Evolutionary conservation across 2,888 invertebrate genomes (phyloP).

Genomic region (Notodonta ziczac): DNA sequence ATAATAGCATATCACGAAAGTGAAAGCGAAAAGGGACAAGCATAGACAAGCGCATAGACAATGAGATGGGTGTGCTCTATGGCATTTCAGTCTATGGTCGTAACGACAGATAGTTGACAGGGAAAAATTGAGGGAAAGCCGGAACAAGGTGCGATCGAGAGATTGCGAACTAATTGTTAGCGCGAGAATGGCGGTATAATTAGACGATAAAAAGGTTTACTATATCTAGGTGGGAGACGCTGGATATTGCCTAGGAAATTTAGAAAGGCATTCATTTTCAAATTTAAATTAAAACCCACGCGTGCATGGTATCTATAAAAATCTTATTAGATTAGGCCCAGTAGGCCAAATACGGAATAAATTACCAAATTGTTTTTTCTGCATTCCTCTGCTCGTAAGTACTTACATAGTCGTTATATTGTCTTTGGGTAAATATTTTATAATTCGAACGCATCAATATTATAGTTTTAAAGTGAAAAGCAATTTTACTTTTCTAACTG

Average conservation of each 20-base stretch:
- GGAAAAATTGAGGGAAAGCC: constrained; percentile 42
- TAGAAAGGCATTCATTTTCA: not conserved
- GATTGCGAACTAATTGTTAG: constrained; percentile 4
- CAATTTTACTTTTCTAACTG: constrained; percentile 32
- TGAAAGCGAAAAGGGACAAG: constrained; percentile 42
- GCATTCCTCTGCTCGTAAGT: too few species aligned
- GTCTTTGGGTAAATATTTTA: too few species aligned
- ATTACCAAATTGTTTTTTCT: too few species aligned
- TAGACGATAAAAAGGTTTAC: constrained; percentile 9
- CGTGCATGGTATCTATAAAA: too few species aligned
- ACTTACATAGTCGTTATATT: too few species aligned
- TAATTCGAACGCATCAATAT: constrained; percentile 24
- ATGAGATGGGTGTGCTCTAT: constrained; percentile 55
- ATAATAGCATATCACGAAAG: constrained; percentile 44
- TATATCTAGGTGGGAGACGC: not conserved
- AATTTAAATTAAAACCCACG: constrained; percentile 6
- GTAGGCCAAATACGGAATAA: too few species aligned
- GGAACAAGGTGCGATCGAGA: constrained; percentile 13
- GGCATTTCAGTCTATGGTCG: constrained; percentile 50
- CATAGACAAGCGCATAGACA: constrained; percentile 41
- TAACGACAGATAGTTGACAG: constrained; percentile 42
- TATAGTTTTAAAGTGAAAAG: constrained; percentile 14
- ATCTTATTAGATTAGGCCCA: too few species aligned
- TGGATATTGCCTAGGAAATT: not conserved
- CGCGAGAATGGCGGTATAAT: not conserved